These are phyloP conservation scores for Drosophila willistoni DNA, from an alignment of 1,140 invertebrate species.

Conservation along the genomic window DNA sequence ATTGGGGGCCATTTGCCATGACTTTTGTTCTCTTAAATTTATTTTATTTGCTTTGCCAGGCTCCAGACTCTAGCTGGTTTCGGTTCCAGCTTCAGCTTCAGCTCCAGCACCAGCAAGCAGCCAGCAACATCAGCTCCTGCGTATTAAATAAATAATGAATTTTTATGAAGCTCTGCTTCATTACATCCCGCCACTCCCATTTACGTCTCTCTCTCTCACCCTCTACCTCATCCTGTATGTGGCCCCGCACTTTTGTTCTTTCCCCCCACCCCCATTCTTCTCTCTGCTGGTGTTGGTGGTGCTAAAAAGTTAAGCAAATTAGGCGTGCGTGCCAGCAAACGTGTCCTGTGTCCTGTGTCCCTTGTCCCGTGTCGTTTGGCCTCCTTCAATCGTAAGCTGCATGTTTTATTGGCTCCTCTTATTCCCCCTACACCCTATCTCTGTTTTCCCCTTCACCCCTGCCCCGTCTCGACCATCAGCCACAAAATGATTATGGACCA, in stretches of 20 bases:
- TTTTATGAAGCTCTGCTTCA: conserved; percentile 80
- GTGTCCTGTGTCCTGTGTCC: conserved; percentile 37
- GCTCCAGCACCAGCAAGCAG: not conserved
- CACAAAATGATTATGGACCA: conserved; percentile 30
- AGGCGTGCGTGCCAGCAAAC: conserved; percentile 69
- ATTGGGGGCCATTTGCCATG: conserved; percentile 37
- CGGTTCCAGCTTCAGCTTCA: not conserved
- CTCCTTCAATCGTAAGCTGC: conserved; percentile 62
- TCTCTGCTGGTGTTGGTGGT: conserved; percentile 43
- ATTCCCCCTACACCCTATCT: conserved; percentile 3
- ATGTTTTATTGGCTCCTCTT: conserved; percentile 65
- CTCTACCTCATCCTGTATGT: not conserved
- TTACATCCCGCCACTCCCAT: conserved; percentile 47
- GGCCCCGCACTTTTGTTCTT: conserved; percentile 1
- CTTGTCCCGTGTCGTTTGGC: conserved; percentile 41
- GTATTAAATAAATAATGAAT: conserved; percentile 82
- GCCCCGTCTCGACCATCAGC: not conserved
- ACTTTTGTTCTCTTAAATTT: conserved; percentile 77
- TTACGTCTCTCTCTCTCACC: not conserved
- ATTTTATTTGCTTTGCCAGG: conserved; percentile 68
- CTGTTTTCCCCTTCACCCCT: no score
- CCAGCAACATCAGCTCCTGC: conserved; percentile 31
- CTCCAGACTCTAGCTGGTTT: conserved; percentile 6
- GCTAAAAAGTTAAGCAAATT: conserved; percentile 82
- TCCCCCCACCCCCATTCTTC: not conserved